These are phyloP conservation scores for Oryzias sinensis DNA, from an alignment of 2,797 vertebrate genomes.

Conservation along the genomic window DNA sequence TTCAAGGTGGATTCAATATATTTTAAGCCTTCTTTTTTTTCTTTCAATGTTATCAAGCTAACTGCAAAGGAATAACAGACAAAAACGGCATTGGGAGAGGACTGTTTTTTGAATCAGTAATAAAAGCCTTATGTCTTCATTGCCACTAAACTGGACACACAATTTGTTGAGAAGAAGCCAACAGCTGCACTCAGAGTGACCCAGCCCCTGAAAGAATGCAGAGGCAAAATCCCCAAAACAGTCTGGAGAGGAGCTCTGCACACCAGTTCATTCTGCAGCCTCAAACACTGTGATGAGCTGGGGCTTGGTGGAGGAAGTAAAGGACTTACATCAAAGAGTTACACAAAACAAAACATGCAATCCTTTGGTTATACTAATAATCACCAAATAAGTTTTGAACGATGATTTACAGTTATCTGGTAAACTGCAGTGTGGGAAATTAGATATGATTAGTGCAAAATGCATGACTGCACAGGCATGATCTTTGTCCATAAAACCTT, in stretches of 20 bases:
- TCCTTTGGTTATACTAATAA: too few species aligned
- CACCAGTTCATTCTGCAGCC: conserved; percentile 20
- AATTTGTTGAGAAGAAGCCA: conserved; percentile 48
- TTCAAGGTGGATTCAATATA: not conserved
- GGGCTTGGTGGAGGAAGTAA: not conserved
- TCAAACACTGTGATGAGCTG: conserved; percentile 14
- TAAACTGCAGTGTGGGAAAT: conserved; percentile 23
- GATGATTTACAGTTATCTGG: conserved; percentile 18
- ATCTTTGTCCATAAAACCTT: conserved; percentile 20
- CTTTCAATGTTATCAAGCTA: conserved; percentile 9
- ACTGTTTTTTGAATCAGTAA: conserved; percentile 1
- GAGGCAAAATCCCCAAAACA: conserved; percentile 58
- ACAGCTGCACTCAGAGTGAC: conserved; percentile 65
- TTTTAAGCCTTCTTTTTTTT: too few species aligned
- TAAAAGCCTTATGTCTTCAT: conserved; percentile 30
- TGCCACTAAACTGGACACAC: conserved; percentile 57
- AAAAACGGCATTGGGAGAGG: conserved; percentile 10
- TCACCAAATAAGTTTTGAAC: not conserved
- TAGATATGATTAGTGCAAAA: conserved; percentile 22
- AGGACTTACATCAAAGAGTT: not conserved
- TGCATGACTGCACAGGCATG: conserved; percentile 16
- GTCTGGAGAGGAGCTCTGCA: conserved; percentile 41
- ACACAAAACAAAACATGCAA: too few species aligned
- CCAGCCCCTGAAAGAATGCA: conserved; percentile 63
- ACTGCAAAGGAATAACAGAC: conserved; percentile 5